phyloP scores from a whole-genome alignment of 2,888 invertebrate genomes.

The Coenonympha arcania region DNA sequence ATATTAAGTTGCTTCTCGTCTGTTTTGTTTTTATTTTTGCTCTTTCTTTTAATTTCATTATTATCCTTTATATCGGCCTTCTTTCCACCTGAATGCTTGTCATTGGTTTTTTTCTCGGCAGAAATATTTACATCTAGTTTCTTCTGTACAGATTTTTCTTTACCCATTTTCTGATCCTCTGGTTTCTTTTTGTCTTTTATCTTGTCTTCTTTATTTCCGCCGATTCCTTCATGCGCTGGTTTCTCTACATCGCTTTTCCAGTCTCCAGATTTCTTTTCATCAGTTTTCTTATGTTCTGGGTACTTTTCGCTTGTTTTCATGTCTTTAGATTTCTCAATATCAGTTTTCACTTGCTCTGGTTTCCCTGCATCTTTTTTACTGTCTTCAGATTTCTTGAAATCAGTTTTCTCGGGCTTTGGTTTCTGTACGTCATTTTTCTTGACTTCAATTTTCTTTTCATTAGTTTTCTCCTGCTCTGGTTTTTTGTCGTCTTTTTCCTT shows the following conservation, averaged over 20 bases:
- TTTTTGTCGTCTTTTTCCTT: no score
- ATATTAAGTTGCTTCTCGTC: background rate
- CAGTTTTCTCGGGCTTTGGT: no score
- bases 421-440: no score
- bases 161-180: background rate
- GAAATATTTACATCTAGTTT: background rate
- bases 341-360: no score
- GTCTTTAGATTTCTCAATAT: background rate
- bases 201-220: background rate
- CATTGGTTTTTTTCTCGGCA: background rate
- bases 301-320: background rate
- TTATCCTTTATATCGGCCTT: no score
- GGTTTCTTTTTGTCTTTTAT: background rate
- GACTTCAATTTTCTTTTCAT: no score
- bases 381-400: no score
- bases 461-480: no score
- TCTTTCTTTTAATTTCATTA: background rate
- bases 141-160: background rate
- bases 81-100: background rate
- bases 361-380: no score
- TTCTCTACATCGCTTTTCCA: background rate
- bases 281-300: background rate
- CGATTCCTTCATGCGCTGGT: background rate
- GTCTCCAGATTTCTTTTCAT: background rate
- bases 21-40: background rate